phyloP scores from a whole-genome alignment of 2,113 vertebrate species.

The Mesoclemmys tuberculata region DNA sequence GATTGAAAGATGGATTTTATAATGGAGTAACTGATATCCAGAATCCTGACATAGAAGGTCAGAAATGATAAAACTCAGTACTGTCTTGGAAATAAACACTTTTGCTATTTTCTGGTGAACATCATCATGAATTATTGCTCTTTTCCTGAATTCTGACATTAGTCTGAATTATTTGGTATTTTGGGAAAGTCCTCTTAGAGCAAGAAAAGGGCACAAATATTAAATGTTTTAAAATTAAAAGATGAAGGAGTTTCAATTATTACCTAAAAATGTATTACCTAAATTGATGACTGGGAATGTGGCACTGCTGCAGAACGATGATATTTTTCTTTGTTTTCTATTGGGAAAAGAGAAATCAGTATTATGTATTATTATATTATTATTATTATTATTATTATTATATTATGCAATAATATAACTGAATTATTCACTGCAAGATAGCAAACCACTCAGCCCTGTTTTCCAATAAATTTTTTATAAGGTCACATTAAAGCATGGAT shows the following conservation, averaged over 20 bases:
- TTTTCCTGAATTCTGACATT: not conserved
- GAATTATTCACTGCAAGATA: rapidly evolving
- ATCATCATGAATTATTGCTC: not conserved
- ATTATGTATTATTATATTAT: too few species aligned
- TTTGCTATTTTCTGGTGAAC: not conserved
- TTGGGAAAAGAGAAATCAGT: not conserved
- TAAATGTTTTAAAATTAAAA: not conserved
- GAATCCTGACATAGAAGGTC: not conserved
- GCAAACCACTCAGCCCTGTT: not conserved
- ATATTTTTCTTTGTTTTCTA: not conserved
- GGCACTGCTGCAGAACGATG: not conserved
- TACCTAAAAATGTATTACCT: not conserved
- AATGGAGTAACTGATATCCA: not conserved
- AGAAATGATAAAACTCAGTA: not conserved
- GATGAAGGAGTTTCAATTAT: not conserved
- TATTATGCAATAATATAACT: not conserved
- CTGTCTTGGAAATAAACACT: not conserved
- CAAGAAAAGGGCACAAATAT: not conserved
- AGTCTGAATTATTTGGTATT: not conserved
- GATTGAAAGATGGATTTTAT: not conserved
- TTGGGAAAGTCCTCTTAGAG: not conserved
- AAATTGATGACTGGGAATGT: not conserved
- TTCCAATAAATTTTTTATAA: not conserved
- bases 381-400: too few species aligned
- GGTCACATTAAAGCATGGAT: not conserved